Conservation (phyloP, 2,888 invertebrate species). For the Cordilura impudica region DNA sequence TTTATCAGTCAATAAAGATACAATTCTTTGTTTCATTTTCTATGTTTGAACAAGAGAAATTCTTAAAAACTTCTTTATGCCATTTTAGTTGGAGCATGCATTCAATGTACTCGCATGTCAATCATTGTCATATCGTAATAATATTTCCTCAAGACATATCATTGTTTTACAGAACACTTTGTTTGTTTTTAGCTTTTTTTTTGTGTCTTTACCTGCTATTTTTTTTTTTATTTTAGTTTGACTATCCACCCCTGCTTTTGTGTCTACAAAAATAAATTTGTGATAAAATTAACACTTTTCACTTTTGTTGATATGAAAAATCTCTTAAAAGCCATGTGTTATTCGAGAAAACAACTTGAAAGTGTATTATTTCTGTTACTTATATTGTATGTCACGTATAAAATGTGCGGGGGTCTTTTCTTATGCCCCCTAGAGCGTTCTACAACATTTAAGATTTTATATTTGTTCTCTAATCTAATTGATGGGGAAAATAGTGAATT, state of each 20-base stretch:
- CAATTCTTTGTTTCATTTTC: background rate
- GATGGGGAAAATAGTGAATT: conserved; percentile 5
- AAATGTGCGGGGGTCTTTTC: background rate
- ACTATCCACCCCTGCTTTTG: background rate
- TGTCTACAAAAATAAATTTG: background rate
- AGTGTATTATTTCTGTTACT: background rate
- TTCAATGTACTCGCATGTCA: conserved; percentile 56
- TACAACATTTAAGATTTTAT: conserved; percentile 16
- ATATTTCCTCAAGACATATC: conserved; percentile 45
- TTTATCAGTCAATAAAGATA: background rate
- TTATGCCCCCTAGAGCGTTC: conserved; percentile 29
- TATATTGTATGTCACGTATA: background rate
- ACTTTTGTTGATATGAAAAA: conserved; percentile 1
- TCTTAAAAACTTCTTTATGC: conserved; percentile 43
- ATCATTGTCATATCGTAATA: conserved; percentile 49
- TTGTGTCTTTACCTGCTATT: background rate
- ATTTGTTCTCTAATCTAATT: conserved; percentile 9
- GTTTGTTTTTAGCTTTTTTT: background rate
- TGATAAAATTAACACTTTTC: conserved; percentile 27
- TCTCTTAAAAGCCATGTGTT: conserved; percentile 23
- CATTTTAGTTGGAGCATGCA: conserved; percentile 4
- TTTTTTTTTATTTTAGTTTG: background rate
- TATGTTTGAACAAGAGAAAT: conserved; percentile 37
- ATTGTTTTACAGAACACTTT: conserved; percentile 36
- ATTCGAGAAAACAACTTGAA: conserved; percentile 13